Base-by-base conservation (phyloP, 2,888 invertebrate species). In the Oxycera nigricornis region DNA sequence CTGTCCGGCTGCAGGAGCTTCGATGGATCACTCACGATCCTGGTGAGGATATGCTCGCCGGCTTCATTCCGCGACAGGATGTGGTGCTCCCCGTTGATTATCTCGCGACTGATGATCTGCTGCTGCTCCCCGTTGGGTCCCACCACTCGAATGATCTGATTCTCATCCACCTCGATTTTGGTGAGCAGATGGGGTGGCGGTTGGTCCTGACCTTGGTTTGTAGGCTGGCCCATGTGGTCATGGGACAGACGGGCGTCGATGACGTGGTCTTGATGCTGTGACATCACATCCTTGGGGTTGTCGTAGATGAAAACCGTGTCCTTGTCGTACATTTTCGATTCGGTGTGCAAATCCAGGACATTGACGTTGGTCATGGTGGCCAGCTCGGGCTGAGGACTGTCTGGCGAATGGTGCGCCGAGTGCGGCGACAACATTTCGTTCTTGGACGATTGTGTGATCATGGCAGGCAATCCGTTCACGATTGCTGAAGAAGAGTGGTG, bases 321-420 rank as follows among this genome's bases (percentile, higher is more conserved):
- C 77, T 85, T 85, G 77, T 85, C 85, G 76, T 85, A 85, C 2
- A 86, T 79, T 77, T 86, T 85, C 2, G 81, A 78, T 31, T 78
- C 77, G 4, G 84, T 83, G 75, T 85, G 88, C 81, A 91, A 88
- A 81, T 94, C 93, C 80, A 93, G 88, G 41, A 94, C 93, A 82
- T 92, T 94, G 78, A 94, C 94, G 74, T 94, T 94, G 76, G 94
- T 94, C 94, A 94, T 94, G 81, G 94, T 94, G 78, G 94, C 93
- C 79, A 94, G 88, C 86, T 94, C 91, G 77, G 92, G 89, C 80
- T 91, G 92, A 80, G 89, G 91, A 86, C 90, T 86, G 68, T 90
- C 90, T 57, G 90, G 89, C 11, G 85, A 85, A 65, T 82, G 83
- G 73, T 85, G 85, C 81, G 85, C 84, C 17, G 82, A 80, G 76